Base-by-base conservation (phyloP, 2,113 vertebrate species). In the Tragelaphus strepsiceros region DNA sequence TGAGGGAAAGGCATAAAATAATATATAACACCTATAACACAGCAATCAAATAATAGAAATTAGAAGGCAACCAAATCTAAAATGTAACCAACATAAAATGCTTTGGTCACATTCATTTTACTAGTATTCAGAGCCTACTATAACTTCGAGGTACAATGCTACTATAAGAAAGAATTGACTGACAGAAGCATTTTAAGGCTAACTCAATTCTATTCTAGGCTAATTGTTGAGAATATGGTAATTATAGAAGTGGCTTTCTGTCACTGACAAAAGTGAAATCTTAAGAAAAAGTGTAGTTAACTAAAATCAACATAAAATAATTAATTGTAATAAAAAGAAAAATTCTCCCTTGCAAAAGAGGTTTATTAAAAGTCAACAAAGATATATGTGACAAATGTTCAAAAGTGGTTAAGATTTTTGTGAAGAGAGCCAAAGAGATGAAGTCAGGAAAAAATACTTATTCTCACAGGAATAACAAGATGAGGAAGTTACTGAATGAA, bases 331-430 rank as follows among this genome's bases (percentile, higher is more conserved):
- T 71, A 39, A 88, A 56, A 91, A 78, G 35, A 78, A 80, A 88
- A 96, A 53, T 28, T 74, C 43, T 83, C 43, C 53, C 51, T 54
- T 74, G 26, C 22, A 84, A 83, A 96, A 96, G 43, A 88, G 78
- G 53, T 80, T 80, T 93, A 96, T 46, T 89, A 53, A 88, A 88
- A 93, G 56, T 46, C 46, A 93, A 16, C 78, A 97, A 96, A 90
- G 61, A 86, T 82, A 14, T 59, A 97, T 53, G 84, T 93, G 62
- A 58, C 49, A 90, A 95, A 54, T 71, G 51, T 22, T 95, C 80
- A 87, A 93, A 95, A 83, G 74, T 90, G 19, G 22, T 74, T 77
- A 89, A 62, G 14, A 21, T 22, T 21, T 62, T 74, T 43, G 35
- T 62, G 14, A 71, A 95, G 16, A 93, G 4, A 88, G 32, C 32